phyloP scores from a whole-genome alignment of 1,140 invertebrate genomes.

The Heliothis subflexa region DNA sequence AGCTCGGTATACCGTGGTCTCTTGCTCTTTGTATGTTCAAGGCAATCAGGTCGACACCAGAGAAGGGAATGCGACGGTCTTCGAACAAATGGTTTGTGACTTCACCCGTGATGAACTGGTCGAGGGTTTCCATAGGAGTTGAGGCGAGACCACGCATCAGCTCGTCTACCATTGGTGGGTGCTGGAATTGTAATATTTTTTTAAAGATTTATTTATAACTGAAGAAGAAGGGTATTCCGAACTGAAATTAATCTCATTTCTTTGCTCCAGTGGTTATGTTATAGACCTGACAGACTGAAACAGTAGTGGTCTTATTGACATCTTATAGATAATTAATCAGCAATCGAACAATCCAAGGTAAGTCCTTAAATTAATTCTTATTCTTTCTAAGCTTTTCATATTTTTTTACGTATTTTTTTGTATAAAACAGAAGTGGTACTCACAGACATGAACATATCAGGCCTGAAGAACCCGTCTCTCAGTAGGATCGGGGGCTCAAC shows the following conservation, averaged over 20 bases:
- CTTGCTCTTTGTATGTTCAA: constrained; percentile 94
- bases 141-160: constrained; percentile 94
- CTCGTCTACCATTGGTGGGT: constrained; percentile 94
- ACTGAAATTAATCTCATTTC: too few species aligned
- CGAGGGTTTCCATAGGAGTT: constrained; percentile 97
- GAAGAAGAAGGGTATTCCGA: too few species aligned
- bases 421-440: constrained; percentile 47
- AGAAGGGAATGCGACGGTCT: constrained; percentile 93
- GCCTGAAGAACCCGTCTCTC: constrained; percentile 97
- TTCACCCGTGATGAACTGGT: constrained; percentile 97
- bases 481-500: constrained; percentile 94
- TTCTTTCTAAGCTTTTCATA: too few species aligned
- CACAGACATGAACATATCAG: constrained; percentile 93
- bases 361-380: too few species aligned
- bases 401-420: too few species aligned
- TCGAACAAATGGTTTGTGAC: constrained; percentile 98
- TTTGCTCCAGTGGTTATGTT: too few species aligned
- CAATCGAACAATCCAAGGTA: background rate
- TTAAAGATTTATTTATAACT: too few species aligned
- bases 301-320: too few species aligned
- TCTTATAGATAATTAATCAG: background rate
- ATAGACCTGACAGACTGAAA: too few species aligned
- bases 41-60: constrained; percentile 94
- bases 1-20: constrained; percentile 94
- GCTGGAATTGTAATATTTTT: constrained; percentile 61